A percentile compares a stretch with the other conserved stretches of the same genome.
phyloP scores from a whole-genome alignment of 2,888 invertebrate genomes.

The Apeira syringaria region DNA sequence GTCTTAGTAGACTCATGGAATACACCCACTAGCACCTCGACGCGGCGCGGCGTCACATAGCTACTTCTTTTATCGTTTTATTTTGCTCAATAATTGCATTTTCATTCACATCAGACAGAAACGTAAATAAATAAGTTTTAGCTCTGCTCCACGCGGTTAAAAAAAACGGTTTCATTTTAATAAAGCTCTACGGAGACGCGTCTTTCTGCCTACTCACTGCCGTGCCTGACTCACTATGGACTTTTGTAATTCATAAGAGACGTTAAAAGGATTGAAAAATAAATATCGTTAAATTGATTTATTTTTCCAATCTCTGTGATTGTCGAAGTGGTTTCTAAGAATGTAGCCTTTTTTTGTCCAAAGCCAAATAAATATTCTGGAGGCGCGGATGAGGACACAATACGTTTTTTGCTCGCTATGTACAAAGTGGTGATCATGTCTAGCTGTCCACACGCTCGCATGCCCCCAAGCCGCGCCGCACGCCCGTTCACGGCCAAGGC shows the following conservation, averaged over 20 bases:
- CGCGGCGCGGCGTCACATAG: no score
- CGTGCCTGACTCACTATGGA: conserved; percentile 15
- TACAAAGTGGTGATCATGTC: conserved; percentile 46
- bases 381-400: conserved; percentile 34
- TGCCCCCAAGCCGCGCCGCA: conserved; percentile 54
- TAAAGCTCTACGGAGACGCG: no score
- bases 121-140: no score
- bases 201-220: conserved; percentile 17
- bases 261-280: conserved; percentile 19
- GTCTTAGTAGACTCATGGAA: background rate
- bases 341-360: conserved; percentile 14
- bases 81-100: no score
- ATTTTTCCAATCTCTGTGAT: conserved; percentile 20
- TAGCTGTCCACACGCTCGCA: conserved; percentile 56
- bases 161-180: no score
- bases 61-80: background rate
- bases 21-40: no score
- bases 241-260: conserved; percentile 15
- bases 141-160: no score
- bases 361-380: conserved; percentile 18
- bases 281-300: conserved; percentile 17
- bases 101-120: no score
- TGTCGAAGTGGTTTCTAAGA: conserved; percentile 26
- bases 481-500: conserved; percentile 82
- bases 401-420: conserved; percentile 46